Base-by-base conservation (phyloP, 64 coral and sea anemone genomes). In the Porites lutea region DNA sequence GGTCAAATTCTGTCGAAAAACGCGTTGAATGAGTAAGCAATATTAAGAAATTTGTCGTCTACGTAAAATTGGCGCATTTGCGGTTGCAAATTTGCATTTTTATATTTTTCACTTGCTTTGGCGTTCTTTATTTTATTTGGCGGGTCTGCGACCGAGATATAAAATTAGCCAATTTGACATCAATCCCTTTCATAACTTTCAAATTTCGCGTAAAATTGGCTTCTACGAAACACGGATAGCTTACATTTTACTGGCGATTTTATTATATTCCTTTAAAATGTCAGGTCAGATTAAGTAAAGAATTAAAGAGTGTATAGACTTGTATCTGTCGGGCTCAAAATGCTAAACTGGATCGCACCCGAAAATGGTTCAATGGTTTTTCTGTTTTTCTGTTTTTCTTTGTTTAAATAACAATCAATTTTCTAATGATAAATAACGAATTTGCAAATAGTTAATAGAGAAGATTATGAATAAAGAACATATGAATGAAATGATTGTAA, bases 81-180 rank as follows among this genome's bases (percentile, higher is more conserved):
- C 45, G 58, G 62, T 68, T 52, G 8, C 18, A 22, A 68, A 68
- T 84, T 84, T 84, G 45, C 61, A 84, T 68, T 21, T 69, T 84
- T 7, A 69, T 84, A 69, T 84, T 68, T 50, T 68, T 68, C 45
- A 18, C 60, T 82, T 60, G 45, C 59, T 65, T 48, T 48, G 79
- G 59, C 79, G 79, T 46, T 16, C 37, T 13, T 82, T 65, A 64
- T 82, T 65, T 48, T 23, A 80, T 80, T 12, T 65, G 37, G 47
- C 62, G 67, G 81, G 81, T 67, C 62, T 84, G 15, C 22, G 81
- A 84, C 81, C 81, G 48, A 84, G 81, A 84, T 84, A 84, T 51
- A 5, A 65, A 84, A 68, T 68, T 65, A 84, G 63, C 61, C 61
- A 50, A 68, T 68, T 65, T 84, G 61, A 21, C 81, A 84, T 51